Evolutionary conservation across 1,140 invertebrate genomes (phyloP), one percentile per base, ranked within the genome.

Genomic region (Lordiphosa mommai): DNA sequence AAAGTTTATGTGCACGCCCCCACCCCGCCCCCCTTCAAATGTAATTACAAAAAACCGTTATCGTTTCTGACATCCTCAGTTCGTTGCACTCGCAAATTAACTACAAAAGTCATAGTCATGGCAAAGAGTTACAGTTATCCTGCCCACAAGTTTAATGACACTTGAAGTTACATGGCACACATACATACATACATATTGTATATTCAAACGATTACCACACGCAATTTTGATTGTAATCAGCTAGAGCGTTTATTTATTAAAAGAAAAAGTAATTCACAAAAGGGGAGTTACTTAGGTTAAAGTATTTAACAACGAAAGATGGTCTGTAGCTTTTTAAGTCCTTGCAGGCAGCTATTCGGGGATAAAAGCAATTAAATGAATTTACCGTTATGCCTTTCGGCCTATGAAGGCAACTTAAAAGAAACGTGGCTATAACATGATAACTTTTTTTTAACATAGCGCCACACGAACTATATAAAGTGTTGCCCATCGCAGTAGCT

Each of bases 21-120:
- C 3, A 47, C 12, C 9, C 9, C 43, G 27, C 37, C 63, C 27
- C 43, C 27, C 29, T 53, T 65, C 52, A 84, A 84, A 64, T 63
- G 76, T 82, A 82, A 84, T 84, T 82, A 84, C 71, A 76, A 71
- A 63, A 51, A 40, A 20, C 17, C 58, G 61, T 82, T 84, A 76
- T 82, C 58, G 71, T 71, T 74, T 6, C 64, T 56, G 49, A 37
- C 33, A 38, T 20, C 34, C 32, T 32, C 47, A 66, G 74, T 74
- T 80, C 76, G 50, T 82, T 80, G 74, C 74, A 76, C 74, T 74
- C 51, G 61, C 38, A 71, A 71, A 63, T 82, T 71, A 71, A 60
- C 66, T 71, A 82, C 59, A 57, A 32, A 47, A 17, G 17, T 56
- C 67, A 47, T 29, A 36, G 49, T 20, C 69, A 79, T 63, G 65